Conservation (phyloP, 1,140 invertebrate genomes). For the Nilaparvata lugens region DNA sequence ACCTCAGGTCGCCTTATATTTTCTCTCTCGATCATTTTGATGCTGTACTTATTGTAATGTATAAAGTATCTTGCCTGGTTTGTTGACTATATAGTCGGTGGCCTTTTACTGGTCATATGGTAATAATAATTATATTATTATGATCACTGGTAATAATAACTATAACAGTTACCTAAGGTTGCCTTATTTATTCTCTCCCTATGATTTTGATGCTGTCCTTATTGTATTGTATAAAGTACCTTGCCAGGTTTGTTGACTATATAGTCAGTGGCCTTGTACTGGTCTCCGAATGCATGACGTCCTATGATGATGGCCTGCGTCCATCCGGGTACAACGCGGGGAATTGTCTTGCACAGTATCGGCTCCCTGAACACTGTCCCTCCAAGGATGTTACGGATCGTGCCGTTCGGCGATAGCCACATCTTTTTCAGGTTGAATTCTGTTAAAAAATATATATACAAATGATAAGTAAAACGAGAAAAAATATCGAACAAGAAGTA, state of each 20-base stretch:
- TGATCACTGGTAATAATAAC: neutral
- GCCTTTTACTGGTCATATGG: conserved; percentile 93
- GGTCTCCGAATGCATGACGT: conserved; percentile 82
- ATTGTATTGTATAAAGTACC: conserved; percentile 31
- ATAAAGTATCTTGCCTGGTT: conserved; percentile 50
- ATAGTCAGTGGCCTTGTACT: conserved; percentile 82
- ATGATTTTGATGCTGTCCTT: too few species aligned
- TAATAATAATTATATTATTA: too few species aligned
- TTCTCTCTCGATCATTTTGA: too few species aligned
- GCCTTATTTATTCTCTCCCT: too few species aligned
- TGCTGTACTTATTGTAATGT: too few species aligned
- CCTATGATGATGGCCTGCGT: conserved; percentile 72
- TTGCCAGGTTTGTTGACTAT: conserved; percentile 62
- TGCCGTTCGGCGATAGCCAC: conserved; percentile 88
- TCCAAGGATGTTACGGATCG: conserved; percentile 83
- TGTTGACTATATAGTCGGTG: conserved; percentile 64
- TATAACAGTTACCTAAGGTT: neutral
- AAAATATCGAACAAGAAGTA: too few species aligned
- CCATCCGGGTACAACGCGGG: conserved; percentile 79
- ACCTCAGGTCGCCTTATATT: too few species aligned
- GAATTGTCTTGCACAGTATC: conserved; percentile 82
- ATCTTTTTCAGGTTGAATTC: conserved; percentile 90
- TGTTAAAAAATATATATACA: conserved; percentile 39
- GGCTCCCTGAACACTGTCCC: conserved; percentile 87
- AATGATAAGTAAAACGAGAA: too few species aligned